phyloP scores from a whole-genome alignment of 2,797 vertebrate species.

The Pipistrellus pygmaeus region DNA sequence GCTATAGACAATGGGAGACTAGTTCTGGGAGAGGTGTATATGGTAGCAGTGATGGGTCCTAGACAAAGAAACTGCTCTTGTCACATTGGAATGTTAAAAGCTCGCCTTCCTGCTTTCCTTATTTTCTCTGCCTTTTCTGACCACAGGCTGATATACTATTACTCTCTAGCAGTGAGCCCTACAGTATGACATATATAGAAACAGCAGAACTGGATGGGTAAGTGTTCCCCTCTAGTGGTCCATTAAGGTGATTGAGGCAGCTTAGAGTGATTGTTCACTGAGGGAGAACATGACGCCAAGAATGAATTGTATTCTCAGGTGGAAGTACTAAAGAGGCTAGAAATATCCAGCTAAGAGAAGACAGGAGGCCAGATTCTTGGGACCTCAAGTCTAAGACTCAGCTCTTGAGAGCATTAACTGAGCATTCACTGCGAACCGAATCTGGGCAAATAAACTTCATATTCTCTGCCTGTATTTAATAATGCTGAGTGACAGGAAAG shows the following conservation, averaged over 20 bases:
- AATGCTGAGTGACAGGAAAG: conserved; percentile 21
- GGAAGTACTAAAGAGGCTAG: conserved; percentile 6
- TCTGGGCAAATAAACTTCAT: conserved; percentile 13
- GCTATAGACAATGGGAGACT: conserved; percentile 1
- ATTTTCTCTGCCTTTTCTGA: conserved; percentile 71
- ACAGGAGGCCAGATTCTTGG: not conserved
- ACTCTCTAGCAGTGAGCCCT: conserved; percentile 95
- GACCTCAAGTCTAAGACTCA: conserved; percentile 11
- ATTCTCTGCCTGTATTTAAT: not conserved
- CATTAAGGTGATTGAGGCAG: not conserved
- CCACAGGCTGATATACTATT: conserved; percentile 94
- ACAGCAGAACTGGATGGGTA: conserved; percentile 97
- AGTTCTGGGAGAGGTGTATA: not conserved
- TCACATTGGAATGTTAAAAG: not conserved
- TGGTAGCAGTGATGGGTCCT: not conserved
- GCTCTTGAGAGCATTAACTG: conserved; percentile 6
- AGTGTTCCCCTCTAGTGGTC: conserved; percentile 78
- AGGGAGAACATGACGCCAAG: not conserved
- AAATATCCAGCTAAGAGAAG: conserved; percentile 31
- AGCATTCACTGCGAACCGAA: not conserved
- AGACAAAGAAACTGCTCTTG: conserved; percentile 8
- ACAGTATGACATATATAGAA: conserved; percentile 95
- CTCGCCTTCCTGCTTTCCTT: conserved; percentile 20
- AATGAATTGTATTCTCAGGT: not conserved
- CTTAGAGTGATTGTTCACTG: not conserved